Conservation (phyloP, 1,140 invertebrate species). For the Nasonia longicornis region DNA sequence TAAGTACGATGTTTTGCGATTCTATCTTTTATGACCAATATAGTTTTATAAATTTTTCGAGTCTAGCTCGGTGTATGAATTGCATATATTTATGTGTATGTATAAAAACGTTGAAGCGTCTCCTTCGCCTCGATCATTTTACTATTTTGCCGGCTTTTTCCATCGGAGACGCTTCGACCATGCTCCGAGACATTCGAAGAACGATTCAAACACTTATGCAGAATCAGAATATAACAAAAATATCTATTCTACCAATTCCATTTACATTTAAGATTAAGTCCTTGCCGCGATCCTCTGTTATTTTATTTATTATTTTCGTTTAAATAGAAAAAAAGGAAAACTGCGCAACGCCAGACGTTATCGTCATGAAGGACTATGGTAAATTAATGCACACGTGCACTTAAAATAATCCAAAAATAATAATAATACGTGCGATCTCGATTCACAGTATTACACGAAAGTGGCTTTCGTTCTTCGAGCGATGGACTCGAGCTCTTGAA, state of each 20-base stretch:
- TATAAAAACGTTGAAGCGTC: conserved; percentile 24
- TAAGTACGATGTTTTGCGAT: conserved; percentile 12
- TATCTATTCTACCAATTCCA: conserved; percentile 41
- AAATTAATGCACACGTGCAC: not conserved
- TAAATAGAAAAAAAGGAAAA: conserved; percentile 18
- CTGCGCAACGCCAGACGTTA: not conserved
- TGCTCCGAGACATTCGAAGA: not conserved
- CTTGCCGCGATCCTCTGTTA: conserved; percentile 27
- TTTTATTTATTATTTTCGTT: conserved; percentile 19
- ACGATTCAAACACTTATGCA: conserved; percentile 19
- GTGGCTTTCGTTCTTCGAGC: not conserved
- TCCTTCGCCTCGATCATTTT: not conserved
- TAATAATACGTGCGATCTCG: not conserved
- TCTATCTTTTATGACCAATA: conserved; percentile 11
- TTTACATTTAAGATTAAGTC: conserved; percentile 37
- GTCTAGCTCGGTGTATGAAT: not conserved
- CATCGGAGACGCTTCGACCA: conserved; percentile 7
- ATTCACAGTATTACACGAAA: not conserved
- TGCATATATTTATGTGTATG: conserved; percentile 20
- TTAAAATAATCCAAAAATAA: not conserved
- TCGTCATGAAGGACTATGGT: conserved; percentile 15
- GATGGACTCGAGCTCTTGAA: not conserved
- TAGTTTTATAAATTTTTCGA: not conserved
- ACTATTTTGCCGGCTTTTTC: not conserved
- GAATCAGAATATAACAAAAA: conserved; percentile 30